phyloP scores from a whole-genome alignment of 2,888 invertebrate genomes.

The Fragum fragum region DNA sequence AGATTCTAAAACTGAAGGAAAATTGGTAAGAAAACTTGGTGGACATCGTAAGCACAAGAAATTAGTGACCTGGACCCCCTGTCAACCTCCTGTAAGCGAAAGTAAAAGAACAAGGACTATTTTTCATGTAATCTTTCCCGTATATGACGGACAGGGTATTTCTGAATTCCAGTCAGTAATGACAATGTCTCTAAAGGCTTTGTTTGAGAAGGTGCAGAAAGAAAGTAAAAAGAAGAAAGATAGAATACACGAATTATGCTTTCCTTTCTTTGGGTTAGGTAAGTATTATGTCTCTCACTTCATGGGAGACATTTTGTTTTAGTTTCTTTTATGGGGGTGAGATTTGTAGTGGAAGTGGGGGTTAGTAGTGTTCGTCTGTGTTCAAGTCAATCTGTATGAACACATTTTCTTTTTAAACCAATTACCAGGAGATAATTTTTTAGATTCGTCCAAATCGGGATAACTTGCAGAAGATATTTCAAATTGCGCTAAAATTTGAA shows the following conservation, averaged over 20 bases:
- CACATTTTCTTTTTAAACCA: no score
- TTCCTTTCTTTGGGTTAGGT: slow-evolving; percentile 14
- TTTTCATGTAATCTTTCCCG: background rate
- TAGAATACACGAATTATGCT: background rate
- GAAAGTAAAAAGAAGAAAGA: background rate
- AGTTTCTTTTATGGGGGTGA: no score
- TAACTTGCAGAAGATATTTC: no score
- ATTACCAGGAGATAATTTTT: no score
- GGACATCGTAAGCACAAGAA: background rate
- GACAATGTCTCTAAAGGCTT: background rate
- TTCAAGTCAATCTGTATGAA: no score
- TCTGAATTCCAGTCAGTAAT: background rate
- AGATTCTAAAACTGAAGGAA: background rate
- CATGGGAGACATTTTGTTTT: no score
- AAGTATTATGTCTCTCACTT: background rate
- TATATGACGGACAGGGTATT: background rate
- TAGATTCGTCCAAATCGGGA: no score
- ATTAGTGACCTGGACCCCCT: background rate
- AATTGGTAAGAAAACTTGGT: background rate
- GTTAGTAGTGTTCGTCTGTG: no score
- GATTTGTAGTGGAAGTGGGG: no score
- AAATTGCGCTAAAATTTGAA: no score
- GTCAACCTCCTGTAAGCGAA: background rate
- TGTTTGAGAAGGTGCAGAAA: background rate
- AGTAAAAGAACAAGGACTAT: background rate